Conservation (phyloP, 2,113 vertebrate genomes). For the Rhinogobius similis region DNA sequence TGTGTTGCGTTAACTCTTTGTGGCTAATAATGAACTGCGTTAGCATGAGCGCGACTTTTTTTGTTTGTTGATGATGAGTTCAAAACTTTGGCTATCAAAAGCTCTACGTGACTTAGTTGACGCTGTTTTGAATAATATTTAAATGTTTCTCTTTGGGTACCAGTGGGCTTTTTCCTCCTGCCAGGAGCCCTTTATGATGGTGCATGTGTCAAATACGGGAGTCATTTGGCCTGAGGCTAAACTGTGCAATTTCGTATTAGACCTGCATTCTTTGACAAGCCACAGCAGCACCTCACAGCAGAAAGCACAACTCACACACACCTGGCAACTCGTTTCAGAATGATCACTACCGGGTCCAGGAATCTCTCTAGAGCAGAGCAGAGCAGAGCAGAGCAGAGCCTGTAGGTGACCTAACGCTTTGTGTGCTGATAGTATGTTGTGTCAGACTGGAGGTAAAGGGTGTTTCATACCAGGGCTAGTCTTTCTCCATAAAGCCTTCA, state of each 20-base stretch:
- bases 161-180: not conserved
- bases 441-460: constrained; percentile 6
- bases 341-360: not conserved
- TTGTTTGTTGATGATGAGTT: not conserved
- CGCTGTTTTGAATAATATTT: not conserved
- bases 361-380: not conserved
- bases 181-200: not conserved
- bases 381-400: not conserved
- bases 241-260: constrained; percentile 39
- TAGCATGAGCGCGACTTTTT: not conserved
- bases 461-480: constrained; percentile 21
- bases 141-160: not conserved
- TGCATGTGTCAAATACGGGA: not conserved
- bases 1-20: constrained; percentile 7
- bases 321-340: constrained; percentile 2
- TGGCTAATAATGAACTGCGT: not conserved
- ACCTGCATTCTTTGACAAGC: constrained; percentile 70
- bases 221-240: constrained; percentile 17
- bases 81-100: not conserved
- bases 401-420: not conserved
- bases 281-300: constrained; percentile 44
- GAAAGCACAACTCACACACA: constrained; percentile 16
- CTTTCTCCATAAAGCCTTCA: constrained; percentile 38
- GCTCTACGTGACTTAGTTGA: not conserved
- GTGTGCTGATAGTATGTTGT: not conserved